These are phyloP conservation scores for Eueides isabella DNA, from an alignment of 1,140 invertebrate species.

Conservation along the genomic window DNA sequence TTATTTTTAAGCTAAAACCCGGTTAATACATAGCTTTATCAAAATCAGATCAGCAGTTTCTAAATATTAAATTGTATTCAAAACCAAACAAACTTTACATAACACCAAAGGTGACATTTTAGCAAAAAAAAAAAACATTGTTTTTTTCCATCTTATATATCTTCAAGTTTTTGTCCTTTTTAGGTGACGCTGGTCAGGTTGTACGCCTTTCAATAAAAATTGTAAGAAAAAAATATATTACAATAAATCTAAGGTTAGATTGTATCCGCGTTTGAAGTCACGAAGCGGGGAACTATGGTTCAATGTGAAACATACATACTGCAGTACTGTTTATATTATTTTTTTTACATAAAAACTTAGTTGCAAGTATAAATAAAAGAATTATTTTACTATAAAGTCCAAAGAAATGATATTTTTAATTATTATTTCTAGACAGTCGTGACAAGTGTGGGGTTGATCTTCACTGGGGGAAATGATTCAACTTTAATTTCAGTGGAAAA, in stretches of 20 bases:
- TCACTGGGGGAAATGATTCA: too few species aligned
- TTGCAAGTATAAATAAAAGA: neutral
- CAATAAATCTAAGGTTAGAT: neutral
- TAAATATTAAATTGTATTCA: too few species aligned
- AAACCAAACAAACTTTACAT: too few species aligned
- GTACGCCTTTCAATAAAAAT: neutral
- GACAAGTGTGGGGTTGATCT: too few species aligned
- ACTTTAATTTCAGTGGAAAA: too few species aligned
- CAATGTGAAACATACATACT: neutral
- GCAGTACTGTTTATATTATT: neutral
- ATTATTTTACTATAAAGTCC: too few species aligned
- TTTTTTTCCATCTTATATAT: neutral
- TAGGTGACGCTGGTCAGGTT: neutral
- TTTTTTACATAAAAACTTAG: neutral
- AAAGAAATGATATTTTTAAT: too few species aligned
- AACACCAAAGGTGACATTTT: too few species aligned
- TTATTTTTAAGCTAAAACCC: too few species aligned
- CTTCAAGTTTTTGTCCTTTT: neutral
- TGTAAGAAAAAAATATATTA: neutral
- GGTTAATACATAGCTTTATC: too few species aligned
- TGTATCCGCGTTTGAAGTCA: neutral
- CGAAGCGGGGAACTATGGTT: neutral
- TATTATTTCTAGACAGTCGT: too few species aligned
- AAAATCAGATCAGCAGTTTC: too few species aligned
- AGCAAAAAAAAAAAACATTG: neutral